Base-by-base conservation (phyloP, 2,113 vertebrate species). In the Kryptolebias marmoratus region DNA sequence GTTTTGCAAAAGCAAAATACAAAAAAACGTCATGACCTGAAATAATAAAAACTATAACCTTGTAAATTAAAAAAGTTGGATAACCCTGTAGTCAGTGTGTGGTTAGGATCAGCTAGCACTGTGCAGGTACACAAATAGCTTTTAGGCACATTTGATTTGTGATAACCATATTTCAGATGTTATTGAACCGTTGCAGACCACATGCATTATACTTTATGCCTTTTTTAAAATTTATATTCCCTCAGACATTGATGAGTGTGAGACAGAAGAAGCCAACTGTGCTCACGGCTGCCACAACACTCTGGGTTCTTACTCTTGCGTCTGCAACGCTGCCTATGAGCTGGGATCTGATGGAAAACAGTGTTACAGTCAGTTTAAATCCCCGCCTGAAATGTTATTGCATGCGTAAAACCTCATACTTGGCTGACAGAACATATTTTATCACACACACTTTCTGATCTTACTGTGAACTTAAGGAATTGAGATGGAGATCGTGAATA, bases 401-500 rank as follows among this genome's bases (percentile, higher is more conserved):
- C 2, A 45, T 42, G 30, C 12, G 4, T 22, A 45, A 57, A 58
- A 32, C 32, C 3, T 48, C 8, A 53, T 8, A 49, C 42, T 63
- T 8, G 36, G 11, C 11, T 58, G 8, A 7, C 18, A 16, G 11
- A 31, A 39, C 11, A 45, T 0, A 15, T 11, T 22, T 5, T 4
- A 58, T 47, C 32, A 16, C 36, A 79, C 57, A 66, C 47, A 8
- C 5, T 14, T n/a, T 14, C 30, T 49, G 58, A 42, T 73, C 15
- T 71, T 53, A 10, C 32, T 75, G 22, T 81, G 39, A 55, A 71
- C 52, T 27, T 9, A 13, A 99, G 97, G 95, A 32, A 98, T 99
- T 11, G 97, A 97, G 86, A 97, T 99, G 97, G 98, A 99, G 89
- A 96, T 99, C 0, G 95, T 99, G 52, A 98, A 97, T 92, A 97